These are phyloP conservation scores for Kuschelorhynchus macadamiae DNA, from an alignment of 2,888 invertebrate genomes.

Conservation along the genomic window DNA sequence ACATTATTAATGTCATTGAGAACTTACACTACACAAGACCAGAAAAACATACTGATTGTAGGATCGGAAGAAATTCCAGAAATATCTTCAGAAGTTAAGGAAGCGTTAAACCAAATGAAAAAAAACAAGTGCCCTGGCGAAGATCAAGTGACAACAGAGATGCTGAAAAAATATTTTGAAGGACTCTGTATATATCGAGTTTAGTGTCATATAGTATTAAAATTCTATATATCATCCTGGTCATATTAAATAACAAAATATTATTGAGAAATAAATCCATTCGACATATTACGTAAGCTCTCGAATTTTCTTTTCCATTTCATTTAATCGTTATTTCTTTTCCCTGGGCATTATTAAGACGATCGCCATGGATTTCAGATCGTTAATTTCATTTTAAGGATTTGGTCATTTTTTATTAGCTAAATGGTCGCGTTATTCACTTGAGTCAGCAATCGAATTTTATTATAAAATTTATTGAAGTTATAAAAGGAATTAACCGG, in stretches of 20 bases:
- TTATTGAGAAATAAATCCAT: slow-evolving; percentile 35
- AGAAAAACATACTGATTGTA: no score
- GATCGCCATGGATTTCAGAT: slow-evolving; percentile 37
- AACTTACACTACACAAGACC: no score
- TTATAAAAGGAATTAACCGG: slow-evolving; percentile 36
- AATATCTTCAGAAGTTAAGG: no score
- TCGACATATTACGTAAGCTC: slow-evolving; percentile 27
- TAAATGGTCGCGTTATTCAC: slow-evolving; percentile 34
- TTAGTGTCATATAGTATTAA: slow-evolving; percentile 18
- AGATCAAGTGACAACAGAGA: no score
- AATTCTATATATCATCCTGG: not conserved
- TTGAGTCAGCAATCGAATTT: slow-evolving; percentile 42
- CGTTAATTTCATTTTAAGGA: slow-evolving; percentile 47
- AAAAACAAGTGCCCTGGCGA: no score
- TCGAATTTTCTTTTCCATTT: slow-evolving; percentile 39
- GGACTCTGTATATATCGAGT: no score
- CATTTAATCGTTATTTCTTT: slow-evolving; percentile 34
- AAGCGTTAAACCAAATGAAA: no score
- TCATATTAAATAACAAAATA: slow-evolving; percentile 29
- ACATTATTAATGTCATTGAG: no score
- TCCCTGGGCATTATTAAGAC: slow-evolving; percentile 34
- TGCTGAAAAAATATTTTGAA: no score
- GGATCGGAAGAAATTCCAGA: no score
- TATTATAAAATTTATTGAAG: slow-evolving; percentile 37
- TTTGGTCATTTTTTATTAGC: slow-evolving; percentile 36